Conservation (phyloP, 2,888 invertebrate genomes). For the Microplitis manilae region DNA sequence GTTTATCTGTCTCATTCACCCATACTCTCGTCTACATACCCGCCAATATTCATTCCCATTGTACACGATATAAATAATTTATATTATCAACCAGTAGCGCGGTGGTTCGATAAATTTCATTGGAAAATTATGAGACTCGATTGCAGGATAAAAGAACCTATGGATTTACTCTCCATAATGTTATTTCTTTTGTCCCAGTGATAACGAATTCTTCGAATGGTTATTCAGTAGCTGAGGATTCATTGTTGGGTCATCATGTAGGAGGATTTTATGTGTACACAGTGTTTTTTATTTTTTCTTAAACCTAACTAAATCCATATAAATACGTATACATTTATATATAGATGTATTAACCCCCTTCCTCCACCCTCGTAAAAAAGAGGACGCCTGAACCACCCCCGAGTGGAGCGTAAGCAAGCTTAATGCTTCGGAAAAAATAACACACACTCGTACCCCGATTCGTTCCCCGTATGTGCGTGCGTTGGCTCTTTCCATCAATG, state of each 20-base stretch:
- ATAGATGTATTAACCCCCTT: conserved; percentile 48
- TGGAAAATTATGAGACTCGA: conserved; percentile 37
- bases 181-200: conserved; percentile 4
- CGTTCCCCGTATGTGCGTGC: conserved; percentile 31
- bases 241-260: neutral
- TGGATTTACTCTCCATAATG: conserved; percentile 34
- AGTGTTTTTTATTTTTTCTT: neutral
- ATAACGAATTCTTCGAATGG: conserved; percentile 28
- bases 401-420: conserved; percentile 50
- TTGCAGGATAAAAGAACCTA: conserved; percentile 39
- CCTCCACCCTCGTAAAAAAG: conserved; percentile 9
- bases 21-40: neutral
- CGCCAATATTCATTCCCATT: conserved; percentile 40
- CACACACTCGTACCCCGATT: conserved; percentile 57
- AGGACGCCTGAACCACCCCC: neutral
- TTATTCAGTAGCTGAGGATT: conserved; percentile 3
- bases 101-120: conserved; percentile 34
- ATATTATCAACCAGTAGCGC: conserved; percentile 11
- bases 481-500: conserved; percentile 45
- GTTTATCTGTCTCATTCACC: neutral
- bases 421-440: conserved; percentile 71
- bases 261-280: too few relatives aligned
- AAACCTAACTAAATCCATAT: neutral
- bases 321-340: conserved; percentile 10
- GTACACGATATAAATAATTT: conserved; percentile 40